Base-by-base conservation (phyloP, 2,797 vertebrate genomes). In the Danio albolineatus region DNA sequence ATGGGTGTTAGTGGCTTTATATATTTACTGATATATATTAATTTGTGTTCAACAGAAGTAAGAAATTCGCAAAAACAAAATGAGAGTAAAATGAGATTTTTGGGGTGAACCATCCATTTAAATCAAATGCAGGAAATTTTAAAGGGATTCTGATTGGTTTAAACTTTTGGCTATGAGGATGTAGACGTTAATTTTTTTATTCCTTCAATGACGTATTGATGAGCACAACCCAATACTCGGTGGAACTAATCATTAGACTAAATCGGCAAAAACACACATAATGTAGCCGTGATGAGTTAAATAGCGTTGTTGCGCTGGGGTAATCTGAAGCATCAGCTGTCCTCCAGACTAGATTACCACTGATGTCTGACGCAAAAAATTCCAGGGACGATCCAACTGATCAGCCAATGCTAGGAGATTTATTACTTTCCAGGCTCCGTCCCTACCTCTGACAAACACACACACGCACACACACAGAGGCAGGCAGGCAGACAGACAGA, bases 341-440 rank as follows among this genome's bases (percentile, higher is more conserved):
- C 21, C 10, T 7, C 1, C 39, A 41, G 61, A 76, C 66, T 48
- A 61, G 48, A 81, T 83, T 81, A 64, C 57, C 60, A 62, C 66
- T 61, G 71, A 16, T 73, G 61, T 41, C 48, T 56, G 41, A 66
- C 12, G 66, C 41, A 38, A 49, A 48, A 76, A 54, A 67, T 74
- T 62, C 59, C 46, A 39, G 76, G 60, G 66, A 70, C 65, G 69
- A 82, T 85, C 39, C 70, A 36, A 74, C 48, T 80, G 75, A 80
- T 65, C 76, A 72, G 59, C 49, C n/a, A 7, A 60, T 49, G 57
- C 56, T 44, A 6, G 19, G 17, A 43, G 10, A 77, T 44, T 71
- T 81, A 54, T 62, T 73, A 48, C 69, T 67, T 56, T 21, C 57
- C 61, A 51, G 51, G 7, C 49, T 19, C n/a, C 16, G 13, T 78